Evolutionary conservation across 1,140 invertebrate species (phyloP).

Genomic region (Microplitis mediator): DNA sequence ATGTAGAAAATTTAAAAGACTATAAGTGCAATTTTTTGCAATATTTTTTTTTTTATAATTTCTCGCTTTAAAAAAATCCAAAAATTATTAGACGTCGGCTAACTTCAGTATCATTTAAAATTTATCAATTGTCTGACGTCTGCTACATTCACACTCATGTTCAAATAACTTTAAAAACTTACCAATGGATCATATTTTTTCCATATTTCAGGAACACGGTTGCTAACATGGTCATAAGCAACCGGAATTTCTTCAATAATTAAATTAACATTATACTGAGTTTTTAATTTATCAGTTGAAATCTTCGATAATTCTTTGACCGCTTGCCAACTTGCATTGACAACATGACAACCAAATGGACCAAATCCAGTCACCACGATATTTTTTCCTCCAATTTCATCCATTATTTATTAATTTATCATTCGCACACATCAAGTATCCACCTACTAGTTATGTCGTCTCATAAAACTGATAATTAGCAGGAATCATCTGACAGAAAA

Average conservation of each 20-base stretch:
- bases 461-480: no score
- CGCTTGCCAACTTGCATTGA: slow-evolving; percentile 81
- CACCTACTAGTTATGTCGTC: no score
- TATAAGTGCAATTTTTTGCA: no score
- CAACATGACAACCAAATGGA: slow-evolving; percentile 69
- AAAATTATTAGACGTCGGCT: no score
- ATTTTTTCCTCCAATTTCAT: slow-evolving; percentile 18
- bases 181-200: slow-evolving; percentile 69
- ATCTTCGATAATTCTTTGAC: slow-evolving; percentile 66
- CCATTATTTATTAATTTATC: background rate
- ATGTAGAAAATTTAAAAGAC: no score
- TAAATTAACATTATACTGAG: slow-evolving; percentile 62
- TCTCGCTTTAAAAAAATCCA: no score
- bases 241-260: slow-evolving; percentile 71
- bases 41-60: no score
- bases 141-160: no score
- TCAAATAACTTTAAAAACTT: slow-evolving; percentile 38
- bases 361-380: slow-evolving; percentile 76
- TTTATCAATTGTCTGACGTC: no score
- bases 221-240: slow-evolving; percentile 68
- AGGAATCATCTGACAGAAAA: no score
- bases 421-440: no score
- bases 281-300: slow-evolving; percentile 47
- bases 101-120: no score
- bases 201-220: slow-evolving; percentile 70